Percentiles rank a stretch among this genome's conserved stretches.
phyloP scores from a whole-genome alignment of 1,140 invertebrate species.

The Drosophila pseudoobscura region DNA sequence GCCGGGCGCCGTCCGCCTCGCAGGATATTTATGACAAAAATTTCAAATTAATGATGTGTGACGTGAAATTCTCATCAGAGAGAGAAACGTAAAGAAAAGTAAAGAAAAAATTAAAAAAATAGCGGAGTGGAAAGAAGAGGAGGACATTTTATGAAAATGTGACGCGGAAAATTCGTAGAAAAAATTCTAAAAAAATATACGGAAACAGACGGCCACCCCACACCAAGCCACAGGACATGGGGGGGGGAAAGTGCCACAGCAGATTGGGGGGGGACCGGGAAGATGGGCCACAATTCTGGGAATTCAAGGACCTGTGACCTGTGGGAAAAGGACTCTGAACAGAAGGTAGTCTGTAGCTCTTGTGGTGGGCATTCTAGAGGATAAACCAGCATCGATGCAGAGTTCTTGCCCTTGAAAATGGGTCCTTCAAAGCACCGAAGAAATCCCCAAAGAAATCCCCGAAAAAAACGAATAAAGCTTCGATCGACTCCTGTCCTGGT shows the following conservation, averaged over 20 bases:
- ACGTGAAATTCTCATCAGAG: constrained; percentile 64
- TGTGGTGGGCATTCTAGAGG: too few relatives aligned
- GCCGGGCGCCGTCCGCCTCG: constrained; percentile 21
- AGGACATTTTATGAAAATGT: not conserved
- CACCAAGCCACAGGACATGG: not conserved
- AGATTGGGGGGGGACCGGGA: too few relatives aligned
- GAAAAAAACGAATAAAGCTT: too few relatives aligned
- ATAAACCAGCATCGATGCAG: too few relatives aligned
- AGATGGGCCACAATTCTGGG: not conserved
- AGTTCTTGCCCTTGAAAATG: not conserved
- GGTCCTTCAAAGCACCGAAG: too few relatives aligned
- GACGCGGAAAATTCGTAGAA: constrained; percentile 4
- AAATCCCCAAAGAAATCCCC: not conserved
- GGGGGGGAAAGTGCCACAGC: not conserved
- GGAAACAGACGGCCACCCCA: too few relatives aligned
- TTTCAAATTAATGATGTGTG: constrained; percentile 80
- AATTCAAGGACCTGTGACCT: not conserved
- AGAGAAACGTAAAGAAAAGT: not conserved
- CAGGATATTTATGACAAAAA: constrained; percentile 74
- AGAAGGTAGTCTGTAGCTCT: not conserved
- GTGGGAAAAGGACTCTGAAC: too few relatives aligned
- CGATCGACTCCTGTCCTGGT: not conserved
- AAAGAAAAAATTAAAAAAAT: constrained; percentile 44
- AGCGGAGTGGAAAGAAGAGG: not conserved
- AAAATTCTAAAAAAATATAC: not conserved